These are phyloP conservation scores for Oedothorax gibbosus DNA, from an alignment of 1,140 invertebrate species.

Conservation along the genomic window DNA sequence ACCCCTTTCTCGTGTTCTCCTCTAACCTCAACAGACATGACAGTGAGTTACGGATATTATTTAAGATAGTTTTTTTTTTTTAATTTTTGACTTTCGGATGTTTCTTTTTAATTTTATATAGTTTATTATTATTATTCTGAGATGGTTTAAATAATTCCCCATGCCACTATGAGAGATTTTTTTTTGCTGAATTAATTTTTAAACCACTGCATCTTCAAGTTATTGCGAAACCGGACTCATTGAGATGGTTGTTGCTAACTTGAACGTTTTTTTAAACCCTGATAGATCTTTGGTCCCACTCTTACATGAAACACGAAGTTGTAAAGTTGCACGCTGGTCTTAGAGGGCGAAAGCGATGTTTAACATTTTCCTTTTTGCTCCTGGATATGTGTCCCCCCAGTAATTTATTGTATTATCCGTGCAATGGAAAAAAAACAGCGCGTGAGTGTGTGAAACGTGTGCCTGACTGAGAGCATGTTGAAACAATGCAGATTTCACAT, in stretches of 20 bases:
- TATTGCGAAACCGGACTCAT: not conserved
- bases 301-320: not conserved
- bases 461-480: not conserved
- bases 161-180: too few relatives aligned
- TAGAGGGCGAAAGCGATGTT: not conserved
- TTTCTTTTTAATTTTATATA: too few relatives aligned
- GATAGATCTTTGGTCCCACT: not conserved
- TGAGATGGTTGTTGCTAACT: conserved; percentile 4
- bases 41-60: too few relatives aligned
- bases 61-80: too few relatives aligned
- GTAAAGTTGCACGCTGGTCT: not conserved
- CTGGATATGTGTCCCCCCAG: conserved; percentile 5
- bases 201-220: too few relatives aligned
- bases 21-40: too few relatives aligned
- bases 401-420: conserved; percentile 47
- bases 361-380: not conserved
- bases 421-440: conserved; percentile 26
- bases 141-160: too few relatives aligned
- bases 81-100: too few relatives aligned
- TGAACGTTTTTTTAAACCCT: not conserved
- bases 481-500: not conserved
- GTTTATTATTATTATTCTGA: too few relatives aligned
- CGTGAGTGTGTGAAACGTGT: conserved; percentile 5
- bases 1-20: too few relatives aligned
- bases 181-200: too few relatives aligned